phyloP scores from a whole-genome alignment of 2,888 invertebrate species.

The Acanthococcus lagerstroemiae region DNA sequence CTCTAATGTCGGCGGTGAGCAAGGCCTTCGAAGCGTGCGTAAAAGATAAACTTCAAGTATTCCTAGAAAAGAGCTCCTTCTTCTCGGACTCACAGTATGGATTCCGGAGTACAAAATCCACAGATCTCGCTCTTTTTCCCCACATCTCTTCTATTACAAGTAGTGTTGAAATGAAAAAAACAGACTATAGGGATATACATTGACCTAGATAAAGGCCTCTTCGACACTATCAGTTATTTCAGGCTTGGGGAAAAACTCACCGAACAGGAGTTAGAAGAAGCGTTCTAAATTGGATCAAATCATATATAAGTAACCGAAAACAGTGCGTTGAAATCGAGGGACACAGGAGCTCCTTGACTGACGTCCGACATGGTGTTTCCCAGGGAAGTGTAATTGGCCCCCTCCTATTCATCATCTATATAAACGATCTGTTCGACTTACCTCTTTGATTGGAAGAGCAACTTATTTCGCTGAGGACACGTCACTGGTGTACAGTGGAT shows the following conservation, averaged over 20 bases:
- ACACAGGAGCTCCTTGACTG: neutral
- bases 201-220: neutral
- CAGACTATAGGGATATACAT: neutral
- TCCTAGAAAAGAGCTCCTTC: neutral
- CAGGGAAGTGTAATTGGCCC: constrained; percentile 6
- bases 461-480: neutral
- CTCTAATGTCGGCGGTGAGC: too few relatives aligned
- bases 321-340: neutral
- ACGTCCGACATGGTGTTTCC: neutral
- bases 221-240: neutral
- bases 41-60: neutral
- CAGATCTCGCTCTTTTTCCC: neutral
- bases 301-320: neutral
- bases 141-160: neutral
- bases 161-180: neutral
- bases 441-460: neutral
- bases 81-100: neutral
- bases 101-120: neutral
- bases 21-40: neutral
- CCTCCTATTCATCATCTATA: neutral
- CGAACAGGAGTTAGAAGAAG: neutral
- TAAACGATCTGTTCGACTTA: neutral
- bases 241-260: neutral
- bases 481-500: neutral
- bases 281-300: neutral